Evolutionary conservation across 2,113 vertebrate species (phyloP).

Genomic region (Stigmatopora argus): DNA sequence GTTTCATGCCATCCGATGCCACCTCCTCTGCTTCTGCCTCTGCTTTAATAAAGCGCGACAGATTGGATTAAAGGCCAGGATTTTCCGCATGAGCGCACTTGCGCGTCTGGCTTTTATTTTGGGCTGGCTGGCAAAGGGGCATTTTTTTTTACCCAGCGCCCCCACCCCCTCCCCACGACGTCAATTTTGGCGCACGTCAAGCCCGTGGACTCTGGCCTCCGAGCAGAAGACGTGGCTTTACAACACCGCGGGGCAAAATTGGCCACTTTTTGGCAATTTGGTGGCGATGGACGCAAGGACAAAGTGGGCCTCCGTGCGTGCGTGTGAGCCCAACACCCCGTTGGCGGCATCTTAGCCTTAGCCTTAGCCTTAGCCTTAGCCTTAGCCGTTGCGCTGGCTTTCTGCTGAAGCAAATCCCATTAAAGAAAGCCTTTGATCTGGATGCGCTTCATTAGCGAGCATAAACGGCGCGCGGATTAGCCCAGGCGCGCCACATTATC

Average conservation of each 20-base stretch:
- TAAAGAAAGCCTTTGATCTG: slow-evolving; percentile 73
- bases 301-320: background rate
- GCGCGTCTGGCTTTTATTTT: slow-evolving; percentile 59
- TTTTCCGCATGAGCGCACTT: slow-evolving; percentile 61
- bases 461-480: slow-evolving; percentile 66
- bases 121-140: slow-evolving; percentile 28
- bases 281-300: background rate
- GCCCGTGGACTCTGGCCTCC: too few relatives aligned
- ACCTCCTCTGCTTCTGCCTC: slow-evolving; percentile 32
- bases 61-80: slow-evolving; percentile 65
- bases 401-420: slow-evolving; percentile 68
- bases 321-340: too few relatives aligned
- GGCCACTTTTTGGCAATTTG: background rate
- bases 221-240: too few relatives aligned
- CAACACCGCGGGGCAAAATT: too few relatives aligned
- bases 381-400: slow-evolving; percentile 30
- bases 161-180: background rate
- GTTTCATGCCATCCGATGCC: slow-evolving; percentile 23
- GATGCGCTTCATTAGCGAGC: slow-evolving; percentile 69
- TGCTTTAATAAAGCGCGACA: slow-evolving; percentile 64
- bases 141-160: slow-evolving; percentile 7
- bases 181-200: too few relatives aligned
- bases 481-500: slow-evolving; percentile 22
- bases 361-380: background rate
- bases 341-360: too few relatives aligned